phyloP scores from a whole-genome alignment of 2,797 vertebrate species.

The Choloepus didactylus region DNA sequence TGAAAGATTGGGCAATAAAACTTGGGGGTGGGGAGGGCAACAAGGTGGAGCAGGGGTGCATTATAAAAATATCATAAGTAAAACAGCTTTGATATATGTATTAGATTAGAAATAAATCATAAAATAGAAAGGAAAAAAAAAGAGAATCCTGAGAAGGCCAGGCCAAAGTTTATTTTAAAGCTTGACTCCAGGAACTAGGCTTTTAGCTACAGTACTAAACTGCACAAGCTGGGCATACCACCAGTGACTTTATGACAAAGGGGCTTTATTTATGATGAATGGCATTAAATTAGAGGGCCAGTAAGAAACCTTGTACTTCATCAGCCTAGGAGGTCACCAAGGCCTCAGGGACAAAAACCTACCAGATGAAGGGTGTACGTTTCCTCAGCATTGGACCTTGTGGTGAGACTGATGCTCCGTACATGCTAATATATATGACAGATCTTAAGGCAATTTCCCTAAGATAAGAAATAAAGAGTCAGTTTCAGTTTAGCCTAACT shows the following conservation, averaged over 20 bases:
- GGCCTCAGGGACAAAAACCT: neutral
- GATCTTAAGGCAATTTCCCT: neutral
- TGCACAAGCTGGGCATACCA: too few species aligned
- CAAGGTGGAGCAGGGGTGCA: too few species aligned
- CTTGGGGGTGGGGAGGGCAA: too few species aligned
- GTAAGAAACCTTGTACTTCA: neutral
- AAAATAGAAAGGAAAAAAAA: neutral
- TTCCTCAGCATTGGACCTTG: neutral
- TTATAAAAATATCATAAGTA: neutral
- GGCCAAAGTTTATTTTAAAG: neutral
- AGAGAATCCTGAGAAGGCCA: neutral
- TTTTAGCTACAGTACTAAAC: too few species aligned
- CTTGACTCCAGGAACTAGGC: neutral
- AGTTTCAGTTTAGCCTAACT: neutral
- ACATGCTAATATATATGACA: neutral
- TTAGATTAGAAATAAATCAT: neutral
- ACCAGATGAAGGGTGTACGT: rapidly evolving
- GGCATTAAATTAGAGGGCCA: neutral
- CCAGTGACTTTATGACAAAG: too few species aligned
- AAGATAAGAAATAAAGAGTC: constrained; percentile 24
- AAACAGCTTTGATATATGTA: neutral
- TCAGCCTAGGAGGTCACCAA: neutral
- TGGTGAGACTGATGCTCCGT: neutral
- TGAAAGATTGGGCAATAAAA: neutral
- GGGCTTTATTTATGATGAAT: neutral